Evolutionary conservation across 2,113 vertebrate genomes (phyloP), one percentile per base, ranked within the genome.

Genomic region (Poicephalus gulielmi): DNA sequence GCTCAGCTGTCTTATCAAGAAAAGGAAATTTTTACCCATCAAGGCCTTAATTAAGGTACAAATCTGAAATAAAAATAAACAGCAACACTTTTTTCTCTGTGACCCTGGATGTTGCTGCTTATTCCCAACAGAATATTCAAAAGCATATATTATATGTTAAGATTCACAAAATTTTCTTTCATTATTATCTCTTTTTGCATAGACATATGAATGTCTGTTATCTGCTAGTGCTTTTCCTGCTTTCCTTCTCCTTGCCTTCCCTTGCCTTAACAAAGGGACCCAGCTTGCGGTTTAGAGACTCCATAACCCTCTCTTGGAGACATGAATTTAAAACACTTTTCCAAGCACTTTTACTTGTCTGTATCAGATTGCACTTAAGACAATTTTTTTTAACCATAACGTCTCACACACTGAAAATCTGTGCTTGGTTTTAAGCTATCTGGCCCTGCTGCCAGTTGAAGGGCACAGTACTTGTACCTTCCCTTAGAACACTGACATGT

Each of bases 231-330:
- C 7, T 76, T 94, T 84, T 89, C 44, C 44, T 78, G 15, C 14
- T 66, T 73, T 46, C 8, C 8, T 4, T 3, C 11, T 5, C 4
- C 9, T 15, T 0, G 0, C 2, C 1, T 13, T 3, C 2, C 3
- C 4, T 6, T 1, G 6, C 6, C 18, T 81, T 80, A 82, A 80
- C 19, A 91, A 53, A 80, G 8, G 8, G 6, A 63, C 5, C 1
- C 18, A 44, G 18, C 20, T 83, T 70, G 35, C 1, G 1, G 22
- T 92, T 91, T 83, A 67, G 50, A 77, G 53, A 75, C 41, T 57
- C 4, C 17, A 28, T 7, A 67, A 30, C 6, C 6, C n/a, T 24
- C 9, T 70, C 23, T 74, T 31, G 30, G 43, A 80, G n/a, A 55
- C 1, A 17, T 6, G 9, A 74, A 88, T 83, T 87, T 53, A 31